Evolutionary conservation across 2,888 invertebrate species (phyloP).

Genomic region (Platypus cylindrus): DNA sequence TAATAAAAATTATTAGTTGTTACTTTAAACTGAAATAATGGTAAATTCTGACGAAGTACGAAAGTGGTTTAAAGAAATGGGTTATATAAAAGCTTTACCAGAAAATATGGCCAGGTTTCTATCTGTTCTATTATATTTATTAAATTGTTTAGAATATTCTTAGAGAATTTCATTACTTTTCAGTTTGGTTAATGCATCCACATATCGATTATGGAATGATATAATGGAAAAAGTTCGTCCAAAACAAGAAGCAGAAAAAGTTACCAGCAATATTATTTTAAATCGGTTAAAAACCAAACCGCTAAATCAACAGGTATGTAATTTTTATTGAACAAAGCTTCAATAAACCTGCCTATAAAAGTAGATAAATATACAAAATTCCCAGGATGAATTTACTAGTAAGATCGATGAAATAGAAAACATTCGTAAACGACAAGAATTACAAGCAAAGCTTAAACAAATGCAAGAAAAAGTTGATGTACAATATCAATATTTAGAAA

Average conservation of each 20-base stretch:
- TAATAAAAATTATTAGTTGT: too few species aligned
- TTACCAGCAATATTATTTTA: conserved; percentile 18
- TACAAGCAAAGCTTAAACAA: too few species aligned
- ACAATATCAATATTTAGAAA: too few species aligned
- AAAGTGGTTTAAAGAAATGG: conserved; percentile 19
- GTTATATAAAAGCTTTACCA: conserved; percentile 20
- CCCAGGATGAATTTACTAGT: conserved; percentile 17
- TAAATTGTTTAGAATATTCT: conserved; percentile 1
- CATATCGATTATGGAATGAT: conserved; percentile 21
- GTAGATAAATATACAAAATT: too few species aligned
- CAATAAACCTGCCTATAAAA: not conserved
- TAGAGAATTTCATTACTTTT: conserved; percentile 6
- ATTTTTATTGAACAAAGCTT: not conserved
- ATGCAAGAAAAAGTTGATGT: too few species aligned
- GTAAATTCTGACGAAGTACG: conserved; percentile 13
- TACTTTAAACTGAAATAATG: too few species aligned
- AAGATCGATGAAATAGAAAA: conserved; percentile 17
- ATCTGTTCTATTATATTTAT: conserved; percentile 1
- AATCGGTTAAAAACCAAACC: conserved; percentile 17
- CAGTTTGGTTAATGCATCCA: conserved; percentile 20
- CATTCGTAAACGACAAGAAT: conserved; percentile 14
- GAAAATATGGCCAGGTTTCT: conserved; percentile 16
- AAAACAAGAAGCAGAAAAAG: conserved; percentile 17
- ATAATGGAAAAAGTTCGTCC: conserved; percentile 17
- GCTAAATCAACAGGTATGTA: conserved; percentile 16